Evolutionary conservation across 2,888 invertebrate genomes (phyloP).

Genomic region (Drosophila flavopinicola): DNA sequence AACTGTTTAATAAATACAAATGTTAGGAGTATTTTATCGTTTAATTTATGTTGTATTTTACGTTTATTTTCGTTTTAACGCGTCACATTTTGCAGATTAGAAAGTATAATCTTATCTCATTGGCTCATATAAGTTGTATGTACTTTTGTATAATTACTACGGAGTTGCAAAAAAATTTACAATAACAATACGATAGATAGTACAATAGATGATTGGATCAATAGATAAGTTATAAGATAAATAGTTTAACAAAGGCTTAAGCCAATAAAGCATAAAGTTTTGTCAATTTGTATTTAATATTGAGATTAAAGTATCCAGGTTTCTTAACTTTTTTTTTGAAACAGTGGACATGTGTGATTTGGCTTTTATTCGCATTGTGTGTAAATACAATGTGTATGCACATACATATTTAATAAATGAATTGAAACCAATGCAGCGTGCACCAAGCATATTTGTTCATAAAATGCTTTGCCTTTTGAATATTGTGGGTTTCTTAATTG

Average conservation of each 20-base stretch:
- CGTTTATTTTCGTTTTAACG: conserved; percentile 54
- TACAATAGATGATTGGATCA: conserved; percentile 46
- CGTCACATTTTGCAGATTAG: conserved; percentile 46
- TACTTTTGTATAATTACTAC: conserved; percentile 37
- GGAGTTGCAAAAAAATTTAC: conserved; percentile 57
- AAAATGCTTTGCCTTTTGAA: conserved; percentile 4
- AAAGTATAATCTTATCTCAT: conserved; percentile 49
- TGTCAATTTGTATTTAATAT: conserved; percentile 21
- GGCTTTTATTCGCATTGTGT: background rate
- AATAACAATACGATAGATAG: conserved; percentile 57
- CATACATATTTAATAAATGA: background rate
- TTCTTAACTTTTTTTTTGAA: conserved; percentile 10
- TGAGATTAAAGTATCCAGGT: conserved; percentile 15
- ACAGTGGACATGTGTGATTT: conserved; percentile 1
- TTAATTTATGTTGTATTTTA: conserved; percentile 47
- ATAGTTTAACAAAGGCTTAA: conserved; percentile 51
- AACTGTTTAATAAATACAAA: background rate
- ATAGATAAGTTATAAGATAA: conserved; percentile 45
- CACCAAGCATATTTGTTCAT: background rate
- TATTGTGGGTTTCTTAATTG: too few relatives aligned
- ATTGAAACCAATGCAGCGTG: conserved; percentile 7
- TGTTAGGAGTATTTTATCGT: conserved; percentile 17
- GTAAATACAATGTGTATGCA: conserved; percentile 5
- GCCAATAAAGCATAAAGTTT: conserved; percentile 43
- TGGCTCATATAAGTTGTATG: conserved; percentile 23